Evolutionary conservation across 2,113 vertebrate genomes (phyloP), one percentile per base, ranked within the genome.

Genomic region (Pipra filicauda): DNA sequence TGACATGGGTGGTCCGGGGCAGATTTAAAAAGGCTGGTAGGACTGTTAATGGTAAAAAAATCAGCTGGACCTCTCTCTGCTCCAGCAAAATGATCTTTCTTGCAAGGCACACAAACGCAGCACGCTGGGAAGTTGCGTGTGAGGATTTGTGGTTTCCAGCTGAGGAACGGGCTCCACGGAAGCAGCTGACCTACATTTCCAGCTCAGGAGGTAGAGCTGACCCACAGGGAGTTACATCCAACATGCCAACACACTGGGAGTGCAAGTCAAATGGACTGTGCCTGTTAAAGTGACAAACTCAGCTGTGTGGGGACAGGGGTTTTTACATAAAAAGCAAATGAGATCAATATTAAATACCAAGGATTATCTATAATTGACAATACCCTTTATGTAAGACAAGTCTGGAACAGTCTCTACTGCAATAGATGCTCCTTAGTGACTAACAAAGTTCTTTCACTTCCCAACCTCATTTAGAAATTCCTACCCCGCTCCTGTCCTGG

Each of bases 261-360:
- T 10, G 30, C 27, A 28, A 2, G 26, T n/a, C 54, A 67, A 46
- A 43, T 1, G 16, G 59, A 8, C 46, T 9, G 35, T 35, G 80
- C 26, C 69, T 72, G 67, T 71, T 51, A 51, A 54, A 78, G 66
- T 26, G 7, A 43, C 31, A 71, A 71, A n/a, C 4, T 1, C 22
- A 91, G 79, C 51, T 55, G 5, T 31, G 5, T 2, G 37, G 80
- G 69, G 57, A 81, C n/a, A 66, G 37, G 0, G 5, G 46, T 44
- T 54, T 35, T 55, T 46, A 59, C 8, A 5, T 5, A 15, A 59
- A 79, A 58, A 84, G 15, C n/a, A 62, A 84, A 76, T 0, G 0
- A 84, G 55, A 91, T 89, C 87, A 75, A 89, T 55, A 67, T 46
- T 62, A 73, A 92, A 94, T 84, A 75, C 9, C 74, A 82, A 58